These are phyloP conservation scores for Thymelicus acteon DNA, from an alignment of 2,888 invertebrate genomes.

Conservation along the genomic window DNA sequence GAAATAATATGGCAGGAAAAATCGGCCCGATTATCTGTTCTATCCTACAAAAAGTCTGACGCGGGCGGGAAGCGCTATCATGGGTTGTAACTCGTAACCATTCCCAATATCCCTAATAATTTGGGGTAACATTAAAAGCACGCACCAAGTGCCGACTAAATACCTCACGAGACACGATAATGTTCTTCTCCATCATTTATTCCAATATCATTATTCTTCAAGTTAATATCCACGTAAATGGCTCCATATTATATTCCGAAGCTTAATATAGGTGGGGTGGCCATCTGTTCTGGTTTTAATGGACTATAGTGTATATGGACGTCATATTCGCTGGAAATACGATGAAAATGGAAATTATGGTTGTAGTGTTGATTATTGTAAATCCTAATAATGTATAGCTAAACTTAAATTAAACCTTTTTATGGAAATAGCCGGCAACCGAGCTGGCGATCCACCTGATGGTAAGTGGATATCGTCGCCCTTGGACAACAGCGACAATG, in stretches of 20 bases:
- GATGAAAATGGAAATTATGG: too few species aligned
- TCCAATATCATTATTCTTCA: slow-evolving; percentile 43
- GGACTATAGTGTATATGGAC: not conserved
- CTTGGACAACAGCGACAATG: too few species aligned
- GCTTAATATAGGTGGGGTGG: slow-evolving; percentile 45
- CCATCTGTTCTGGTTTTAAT: not conserved
- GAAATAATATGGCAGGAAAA: too few species aligned
- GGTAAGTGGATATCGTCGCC: too few species aligned
- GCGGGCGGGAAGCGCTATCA: too few species aligned
- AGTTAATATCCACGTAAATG: slow-evolving; percentile 56
- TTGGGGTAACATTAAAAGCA: slow-evolving; percentile 14
- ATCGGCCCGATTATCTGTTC: too few species aligned
- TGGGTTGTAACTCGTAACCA: not conserved
- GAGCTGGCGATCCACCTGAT: too few species aligned
- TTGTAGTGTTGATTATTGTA: too few species aligned
- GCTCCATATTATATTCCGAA: slow-evolving; percentile 52
- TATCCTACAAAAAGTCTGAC: too few species aligned
- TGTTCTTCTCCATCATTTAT: slow-evolving; percentile 30
- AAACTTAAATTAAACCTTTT: too few species aligned
- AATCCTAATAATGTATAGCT: too few species aligned
- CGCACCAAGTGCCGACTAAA: slow-evolving; percentile 4
- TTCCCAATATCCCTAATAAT: not conserved
- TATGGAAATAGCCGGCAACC: too few species aligned
- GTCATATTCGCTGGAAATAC: not conserved
- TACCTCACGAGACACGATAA: slow-evolving; percentile 27